Base-by-base conservation (phyloP, 2,113 vertebrate species). In the Tamias sibiricus region DNA sequence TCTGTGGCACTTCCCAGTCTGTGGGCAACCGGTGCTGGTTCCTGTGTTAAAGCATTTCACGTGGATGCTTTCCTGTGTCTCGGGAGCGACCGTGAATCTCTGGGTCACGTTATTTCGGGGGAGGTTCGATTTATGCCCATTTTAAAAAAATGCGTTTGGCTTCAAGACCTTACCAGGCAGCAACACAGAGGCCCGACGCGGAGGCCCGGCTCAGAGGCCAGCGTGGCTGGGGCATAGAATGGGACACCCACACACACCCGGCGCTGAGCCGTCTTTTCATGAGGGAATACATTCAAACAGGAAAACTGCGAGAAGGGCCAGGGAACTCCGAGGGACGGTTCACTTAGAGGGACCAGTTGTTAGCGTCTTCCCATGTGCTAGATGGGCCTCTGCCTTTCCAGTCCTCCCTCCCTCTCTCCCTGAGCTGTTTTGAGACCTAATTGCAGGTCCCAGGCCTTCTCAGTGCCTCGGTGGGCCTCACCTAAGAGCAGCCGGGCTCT, bases 341-440 rank as follows among this genome's bases (percentile, higher is more conserved):
- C 12, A 14, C 24, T 52, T 40, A 1, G 54, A 9, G 17, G 32
- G 47, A 22, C 42, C 40, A 8, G 0, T 6, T 54, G 3, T 16
- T 19, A n/a, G 3, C 26, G 35, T 59, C 52, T 68, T 17, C 13
- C 6, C 7, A 0, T 62, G 26, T 42, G 37, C 24, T n/a, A 62
- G 26, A 62, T 62, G 44, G 44, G 20, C 44, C 20, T 6, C 6
- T 66, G 35, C 14, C 30, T 19, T 42, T 42, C 54, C 68, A 14
- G 4, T 49, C 7, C 10, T 66, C 35, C 44, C 32, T 42, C n/a
- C 76, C 30, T 32, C 26, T n/a, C n/a, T n/a, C n/a, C 44, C 54
- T 1, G 22, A 81, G 42, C 14, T 4, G 0, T 28, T 57, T 44
- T 5, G 82, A 59, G 57, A 86, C 14, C 72, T 37, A 42, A 42